A percentile compares a stretch with the other conserved stretches of the same genome.
phyloP scores from a whole-genome alignment of 2,113 vertebrate genomes.

The Notarius lentiginosus region DNA sequence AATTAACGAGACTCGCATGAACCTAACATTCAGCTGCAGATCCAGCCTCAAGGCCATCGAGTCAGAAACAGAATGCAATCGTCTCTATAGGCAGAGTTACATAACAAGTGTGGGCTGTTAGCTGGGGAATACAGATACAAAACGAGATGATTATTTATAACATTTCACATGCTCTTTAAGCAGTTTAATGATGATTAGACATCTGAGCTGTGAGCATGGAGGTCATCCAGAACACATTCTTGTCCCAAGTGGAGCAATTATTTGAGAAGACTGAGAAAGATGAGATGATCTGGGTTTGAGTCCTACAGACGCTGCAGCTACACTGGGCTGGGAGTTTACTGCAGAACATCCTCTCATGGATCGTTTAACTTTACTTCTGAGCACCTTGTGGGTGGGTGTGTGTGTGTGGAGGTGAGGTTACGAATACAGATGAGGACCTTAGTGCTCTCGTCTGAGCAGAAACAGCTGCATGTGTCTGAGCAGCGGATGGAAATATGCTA shows the following conservation, averaged over 20 bases:
- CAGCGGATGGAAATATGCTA: background rate
- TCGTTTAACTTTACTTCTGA: background rate
- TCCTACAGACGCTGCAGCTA: background rate
- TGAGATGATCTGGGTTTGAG: background rate
- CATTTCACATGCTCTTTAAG: background rate
- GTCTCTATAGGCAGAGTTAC: constrained; percentile 60
- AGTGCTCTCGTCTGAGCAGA: background rate
- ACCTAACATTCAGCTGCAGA: constrained; percentile 34
- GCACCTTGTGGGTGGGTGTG: background rate
- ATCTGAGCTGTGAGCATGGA: background rate
- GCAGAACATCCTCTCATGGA: background rate
- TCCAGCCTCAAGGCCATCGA: background rate
- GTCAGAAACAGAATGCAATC: background rate
- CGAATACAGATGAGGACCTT: constrained; percentile 7
- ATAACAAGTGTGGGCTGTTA: constrained; percentile 62
- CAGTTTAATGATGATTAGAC: background rate
- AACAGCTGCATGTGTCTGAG: background rate
- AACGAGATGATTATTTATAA: constrained; percentile 62
- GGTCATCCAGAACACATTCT: background rate
- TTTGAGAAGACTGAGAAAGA: background rate
- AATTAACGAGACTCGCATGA: constrained; percentile 8
- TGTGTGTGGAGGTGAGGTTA: background rate
- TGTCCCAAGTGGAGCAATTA: background rate
- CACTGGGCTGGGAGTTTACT: background rate
- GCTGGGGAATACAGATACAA: constrained; percentile 56